A percentile compares a stretch with the other conserved stretches of the same genome.
phyloP scores from a whole-genome alignment of 2,888 invertebrate genomes.

The Conomelus anceps region DNA sequence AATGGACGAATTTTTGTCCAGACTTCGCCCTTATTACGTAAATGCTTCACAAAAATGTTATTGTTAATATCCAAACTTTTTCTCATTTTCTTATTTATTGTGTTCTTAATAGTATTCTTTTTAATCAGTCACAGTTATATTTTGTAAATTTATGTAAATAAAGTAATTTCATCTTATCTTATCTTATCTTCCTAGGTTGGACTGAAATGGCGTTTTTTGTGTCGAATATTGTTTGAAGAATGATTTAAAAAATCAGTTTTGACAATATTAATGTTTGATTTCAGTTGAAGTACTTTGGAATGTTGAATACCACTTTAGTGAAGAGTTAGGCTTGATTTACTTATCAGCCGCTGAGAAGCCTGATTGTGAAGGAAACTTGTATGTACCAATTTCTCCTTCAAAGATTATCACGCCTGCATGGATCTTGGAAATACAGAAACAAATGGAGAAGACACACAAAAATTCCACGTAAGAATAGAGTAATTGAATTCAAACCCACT shows the following conservation, averaged over 20 bases:
- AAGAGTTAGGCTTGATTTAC: constrained; percentile 20
- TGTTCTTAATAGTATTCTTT: no score
- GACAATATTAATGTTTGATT: not conserved
- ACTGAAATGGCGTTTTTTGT: no score
- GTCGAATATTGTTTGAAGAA: no score
- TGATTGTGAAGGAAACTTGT: constrained; percentile 11
- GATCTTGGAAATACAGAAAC: constrained; percentile 11
- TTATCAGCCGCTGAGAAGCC: constrained; percentile 16
- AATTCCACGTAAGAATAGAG: constrained; percentile 4
- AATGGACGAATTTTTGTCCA: no score
- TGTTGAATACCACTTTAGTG: constrained; percentile 15
- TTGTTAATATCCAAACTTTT: no score
- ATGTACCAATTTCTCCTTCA: constrained; percentile 18
- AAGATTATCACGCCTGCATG: constrained; percentile 15
- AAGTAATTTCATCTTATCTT: no score
- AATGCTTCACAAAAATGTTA: no score
- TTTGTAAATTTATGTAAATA: no score
- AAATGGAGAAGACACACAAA: not conserved
- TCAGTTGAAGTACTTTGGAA: constrained; percentile 22
- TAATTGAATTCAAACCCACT: not conserved
- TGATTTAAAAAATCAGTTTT: not conserved
- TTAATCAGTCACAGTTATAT: no score
- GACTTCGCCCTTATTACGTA: no score
- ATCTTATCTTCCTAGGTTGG: no score
- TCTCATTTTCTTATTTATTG: no score